Evolutionary conservation across 1,140 invertebrate genomes (phyloP), one percentile per base, ranked within the genome.

Genomic region (Euura lappo): DNA sequence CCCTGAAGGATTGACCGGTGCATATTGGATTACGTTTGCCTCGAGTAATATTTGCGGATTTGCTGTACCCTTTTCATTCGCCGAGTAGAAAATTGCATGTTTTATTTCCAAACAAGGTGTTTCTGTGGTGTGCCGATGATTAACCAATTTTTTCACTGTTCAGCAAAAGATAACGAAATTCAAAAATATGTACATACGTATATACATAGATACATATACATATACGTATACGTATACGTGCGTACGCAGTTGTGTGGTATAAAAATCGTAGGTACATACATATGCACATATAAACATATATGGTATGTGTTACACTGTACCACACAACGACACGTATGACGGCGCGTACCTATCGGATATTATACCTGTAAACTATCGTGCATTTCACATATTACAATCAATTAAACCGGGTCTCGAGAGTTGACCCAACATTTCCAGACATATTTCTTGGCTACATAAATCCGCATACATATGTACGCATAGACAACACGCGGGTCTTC

Each of bases 41-140:
- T 28, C 28, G 28, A 28, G 28, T 28, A 28, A 28, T 28, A 28
- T 28, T 28, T 28, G 28, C 28, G 28, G 28, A 28, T 28, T 28
- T 28, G 28, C 28, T 28, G 28, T 28, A n/a, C 51, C 6, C 13
- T 11, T n/a, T 60, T 8, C 13, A 8, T 6, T 60, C 51, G 51
- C 13, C 13, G 51, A 6, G n/a, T 69, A 44, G 71, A 79, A 74
- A 75, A 76, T 80, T 85, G 85, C 85, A 86, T 86, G 84, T 74
- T 80, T 84, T 85, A 60, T 60, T 60, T 79, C 77, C 79, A 81
- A 68, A 78, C 78, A 84, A 76, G 81, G 77, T 80, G 78, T 85
- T 86, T 80, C 82, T 81, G 83, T 86, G 84, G 85, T 87, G 84
- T 86, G 86, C 76, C 79, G 79, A 79, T 85, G 28, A 10, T 67